A percentile compares a stretch with the other conserved stretches of the same genome.
Evolutionary conservation across 2,888 invertebrate species (phyloP).

Genomic region (Elmis aenea): DNA sequence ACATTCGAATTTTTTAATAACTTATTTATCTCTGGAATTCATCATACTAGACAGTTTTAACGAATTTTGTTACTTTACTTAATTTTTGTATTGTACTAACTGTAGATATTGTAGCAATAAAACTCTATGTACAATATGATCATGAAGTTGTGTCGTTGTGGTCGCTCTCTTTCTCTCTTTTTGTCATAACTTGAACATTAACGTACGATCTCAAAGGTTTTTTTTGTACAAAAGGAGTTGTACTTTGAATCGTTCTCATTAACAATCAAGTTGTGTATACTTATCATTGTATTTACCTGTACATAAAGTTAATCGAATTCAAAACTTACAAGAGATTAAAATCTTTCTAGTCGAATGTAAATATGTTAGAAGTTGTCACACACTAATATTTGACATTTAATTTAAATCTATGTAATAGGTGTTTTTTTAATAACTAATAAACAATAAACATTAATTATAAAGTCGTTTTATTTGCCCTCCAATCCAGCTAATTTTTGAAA

Average conservation of each 20-base stretch:
- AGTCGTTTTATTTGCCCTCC: too few relatives aligned
- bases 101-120: too few relatives aligned
- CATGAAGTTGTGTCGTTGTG: too few relatives aligned
- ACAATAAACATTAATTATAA: too few relatives aligned
- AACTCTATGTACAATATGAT: too few relatives aligned
- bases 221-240: not conserved
- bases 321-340: constrained; percentile 21
- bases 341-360: constrained; percentile 43
- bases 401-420: constrained; percentile 39
- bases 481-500: too few relatives aligned
- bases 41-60: constrained; percentile 1
- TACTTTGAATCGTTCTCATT: not conserved
- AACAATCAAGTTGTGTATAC: not conserved
- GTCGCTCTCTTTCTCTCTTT: too few relatives aligned
- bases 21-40: constrained; percentile 7
- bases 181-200: too few relatives aligned
- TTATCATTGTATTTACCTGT: constrained; percentile 33
- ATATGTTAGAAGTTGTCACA: constrained; percentile 38
- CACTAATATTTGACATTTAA: constrained; percentile 41
- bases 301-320: constrained; percentile 30
- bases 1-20: constrained; percentile 11
- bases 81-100: constrained; percentile 9
- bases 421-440: constrained; percentile 42
- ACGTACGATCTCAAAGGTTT: too few relatives aligned
- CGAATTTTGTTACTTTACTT: constrained; percentile 7